These are phyloP conservation scores for Chymomyza procnemis DNA, from an alignment of 2,888 invertebrate species.

Conservation along the genomic window DNA sequence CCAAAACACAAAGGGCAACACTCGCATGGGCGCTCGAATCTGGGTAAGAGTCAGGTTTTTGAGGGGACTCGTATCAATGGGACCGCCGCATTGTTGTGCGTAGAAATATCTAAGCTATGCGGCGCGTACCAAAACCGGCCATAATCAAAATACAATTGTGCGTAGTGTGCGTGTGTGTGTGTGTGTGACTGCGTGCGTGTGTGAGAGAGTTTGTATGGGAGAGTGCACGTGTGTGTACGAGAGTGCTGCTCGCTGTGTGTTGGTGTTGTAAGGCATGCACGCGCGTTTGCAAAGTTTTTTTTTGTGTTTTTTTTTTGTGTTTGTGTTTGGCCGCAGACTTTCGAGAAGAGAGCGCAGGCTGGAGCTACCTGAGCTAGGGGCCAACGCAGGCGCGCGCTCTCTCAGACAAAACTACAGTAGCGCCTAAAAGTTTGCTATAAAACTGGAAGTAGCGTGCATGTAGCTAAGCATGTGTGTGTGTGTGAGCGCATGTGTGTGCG, in stretches of 20 bases:
- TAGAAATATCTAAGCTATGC: constrained; percentile 70
- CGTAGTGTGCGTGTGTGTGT: constrained; percentile 41
- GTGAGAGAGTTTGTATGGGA: constrained; percentile 15
- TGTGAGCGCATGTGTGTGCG: not conserved
- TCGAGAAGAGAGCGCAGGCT: not conserved
- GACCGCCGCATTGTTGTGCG: constrained; percentile 61
- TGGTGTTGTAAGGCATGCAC: constrained; percentile 59
- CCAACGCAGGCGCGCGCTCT: not conserved
- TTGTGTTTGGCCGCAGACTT: constrained; percentile 47
- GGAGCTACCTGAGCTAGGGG: constrained; percentile 36
- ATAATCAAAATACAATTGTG: constrained; percentile 72
- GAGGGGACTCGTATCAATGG: not conserved
- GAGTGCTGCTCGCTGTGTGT: constrained; percentile 15
- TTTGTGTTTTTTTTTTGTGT: constrained; percentile 20
- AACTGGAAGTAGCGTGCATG: constrained; percentile 51
- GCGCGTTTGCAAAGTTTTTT: constrained; percentile 33
- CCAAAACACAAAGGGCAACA: not conserved
- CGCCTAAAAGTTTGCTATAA: constrained; percentile 55
- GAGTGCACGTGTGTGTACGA: constrained; percentile 10
- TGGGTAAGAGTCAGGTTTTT: not conserved
- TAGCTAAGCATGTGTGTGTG: not conserved
- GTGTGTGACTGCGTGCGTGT: constrained; percentile 25
- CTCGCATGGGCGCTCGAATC: not conserved
- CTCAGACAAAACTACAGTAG: constrained; percentile 14
- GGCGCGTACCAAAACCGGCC: constrained; percentile 69